These are phyloP conservation scores for Ectemnius continuus DNA, from an alignment of 2,888 invertebrate genomes.

Conservation along the genomic window DNA sequence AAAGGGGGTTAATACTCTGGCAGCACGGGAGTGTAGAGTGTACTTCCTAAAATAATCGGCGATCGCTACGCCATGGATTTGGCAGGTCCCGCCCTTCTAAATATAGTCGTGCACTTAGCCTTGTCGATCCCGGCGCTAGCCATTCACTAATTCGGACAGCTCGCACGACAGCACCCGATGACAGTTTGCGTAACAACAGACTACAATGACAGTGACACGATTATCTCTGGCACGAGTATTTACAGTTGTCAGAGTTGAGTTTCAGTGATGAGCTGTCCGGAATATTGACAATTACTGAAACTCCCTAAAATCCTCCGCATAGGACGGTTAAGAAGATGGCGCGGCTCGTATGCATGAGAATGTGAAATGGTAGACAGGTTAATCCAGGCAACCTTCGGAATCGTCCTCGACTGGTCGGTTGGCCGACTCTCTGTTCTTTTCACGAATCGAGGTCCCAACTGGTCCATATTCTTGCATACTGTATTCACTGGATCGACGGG, in stretches of 20 bases:
- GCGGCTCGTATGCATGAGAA: not conserved
- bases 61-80: conserved; percentile 35
- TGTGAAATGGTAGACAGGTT: not conserved
- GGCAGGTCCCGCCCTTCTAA: conserved; percentile 42
- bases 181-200: not conserved
- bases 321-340: too few species aligned
- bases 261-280: too few species aligned
- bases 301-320: too few species aligned
- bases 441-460: conserved; percentile 24
- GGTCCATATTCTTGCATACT: conserved; percentile 40
- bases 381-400: conserved; percentile 14
- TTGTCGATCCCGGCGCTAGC: conserved; percentile 15
- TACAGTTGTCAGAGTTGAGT: not conserved
- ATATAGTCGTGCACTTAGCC: conserved; percentile 19
- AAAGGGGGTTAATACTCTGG: conserved; percentile 61
- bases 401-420: conserved; percentile 28
- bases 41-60: conserved; percentile 53
- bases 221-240: not conserved
- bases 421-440: conserved; percentile 25
- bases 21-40: conserved; percentile 50
- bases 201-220: not conserved
- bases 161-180: not conserved
- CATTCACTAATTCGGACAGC: conserved; percentile 6
- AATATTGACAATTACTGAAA: too few species aligned
- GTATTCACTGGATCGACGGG: conserved; percentile 38